Conservation (phyloP, 2,113 vertebrate genomes). For the Atractosteus spatula region DNA sequence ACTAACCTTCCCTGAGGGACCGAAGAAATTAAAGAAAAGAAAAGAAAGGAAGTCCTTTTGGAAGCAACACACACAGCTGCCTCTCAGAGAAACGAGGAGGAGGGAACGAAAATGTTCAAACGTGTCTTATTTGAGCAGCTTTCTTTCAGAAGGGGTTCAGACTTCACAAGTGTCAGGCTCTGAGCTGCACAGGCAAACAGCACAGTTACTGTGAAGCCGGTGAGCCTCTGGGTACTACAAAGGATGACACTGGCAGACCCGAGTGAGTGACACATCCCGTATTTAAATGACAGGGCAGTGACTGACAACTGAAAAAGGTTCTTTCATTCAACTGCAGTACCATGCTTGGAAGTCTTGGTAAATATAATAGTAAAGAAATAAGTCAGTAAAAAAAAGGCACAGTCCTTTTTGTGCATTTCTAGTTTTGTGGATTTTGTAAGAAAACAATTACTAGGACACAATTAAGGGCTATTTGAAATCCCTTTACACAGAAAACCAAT, state of each 20-base stretch:
- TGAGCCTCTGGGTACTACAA: not conserved
- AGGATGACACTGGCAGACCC: not conserved
- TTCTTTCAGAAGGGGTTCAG: not conserved
- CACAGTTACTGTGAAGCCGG: not conserved
- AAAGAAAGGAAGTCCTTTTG: conserved; percentile 1
- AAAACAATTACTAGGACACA: too few species aligned
- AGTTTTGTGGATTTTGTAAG: too few species aligned
- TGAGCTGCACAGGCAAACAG: not conserved
- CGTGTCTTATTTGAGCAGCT: not conserved
- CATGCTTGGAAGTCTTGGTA: too few species aligned
- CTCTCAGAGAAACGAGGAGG: not conserved
- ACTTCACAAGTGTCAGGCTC: not conserved
- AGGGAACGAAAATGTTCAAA: not conserved
- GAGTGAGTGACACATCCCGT: not conserved
- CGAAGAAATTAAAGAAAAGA: conserved; percentile 2
- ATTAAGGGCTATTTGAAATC: too few species aligned
- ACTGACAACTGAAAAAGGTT: not conserved
- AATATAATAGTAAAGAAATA: too few species aligned
- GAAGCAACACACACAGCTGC: conserved; percentile 1
- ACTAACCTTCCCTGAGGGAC: not conserved
- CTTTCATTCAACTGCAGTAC: not conserved
- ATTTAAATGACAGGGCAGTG: not conserved
- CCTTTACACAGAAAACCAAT: too few species aligned
- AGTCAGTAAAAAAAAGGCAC: too few species aligned
- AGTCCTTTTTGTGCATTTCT: too few species aligned